phyloP scores from a whole-genome alignment of 2,888 invertebrate species.

The Lithophane ornitopus region DNA sequence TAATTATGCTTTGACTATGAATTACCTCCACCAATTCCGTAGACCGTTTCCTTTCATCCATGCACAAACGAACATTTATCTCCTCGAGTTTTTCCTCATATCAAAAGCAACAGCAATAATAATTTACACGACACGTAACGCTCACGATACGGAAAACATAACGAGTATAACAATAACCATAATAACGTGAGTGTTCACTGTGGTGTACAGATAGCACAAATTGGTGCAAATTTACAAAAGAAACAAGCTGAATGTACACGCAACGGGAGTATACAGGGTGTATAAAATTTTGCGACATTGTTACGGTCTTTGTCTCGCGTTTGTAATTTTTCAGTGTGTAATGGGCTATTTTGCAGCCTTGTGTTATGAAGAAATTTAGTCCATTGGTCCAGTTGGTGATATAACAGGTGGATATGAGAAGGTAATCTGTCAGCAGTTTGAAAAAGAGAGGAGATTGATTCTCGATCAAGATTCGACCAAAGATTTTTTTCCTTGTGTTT shows the following conservation, averaged over 20 bases:
- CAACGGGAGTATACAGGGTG: slow-evolving; percentile 27
- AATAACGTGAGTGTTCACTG: slow-evolving; percentile 49
- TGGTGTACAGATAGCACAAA: slow-evolving; percentile 50
- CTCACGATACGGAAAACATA: slow-evolving; percentile 41
- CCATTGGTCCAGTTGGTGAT: not conserved
- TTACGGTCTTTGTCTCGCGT: slow-evolving; percentile 42
- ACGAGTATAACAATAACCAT: slow-evolving; percentile 41
- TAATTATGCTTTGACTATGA: slow-evolving; percentile 3
- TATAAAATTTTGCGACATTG: slow-evolving; percentile 60
- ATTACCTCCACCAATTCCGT: not conserved
- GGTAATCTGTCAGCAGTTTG: not conserved
- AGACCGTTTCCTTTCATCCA: slow-evolving; percentile 12
- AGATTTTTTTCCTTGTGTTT: not conserved
- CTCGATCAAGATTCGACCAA: not conserved
- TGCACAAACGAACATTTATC: slow-evolving; percentile 28
- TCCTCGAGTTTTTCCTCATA: slow-evolving; percentile 2
- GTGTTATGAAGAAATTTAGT: slow-evolving; percentile 18
- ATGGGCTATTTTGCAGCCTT: slow-evolving; percentile 34
- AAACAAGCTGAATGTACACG: slow-evolving; percentile 40
- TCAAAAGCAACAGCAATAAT: slow-evolving; percentile 46
- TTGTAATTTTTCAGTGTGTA: slow-evolving; percentile 10
- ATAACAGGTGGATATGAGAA: not conserved
- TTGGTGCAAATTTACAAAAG: slow-evolving; percentile 57
- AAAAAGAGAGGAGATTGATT: not conserved
- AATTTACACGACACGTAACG: slow-evolving; percentile 43